Conservation (phyloP, 2,888 invertebrate species). For the Pyrochroa serraticornis region DNA sequence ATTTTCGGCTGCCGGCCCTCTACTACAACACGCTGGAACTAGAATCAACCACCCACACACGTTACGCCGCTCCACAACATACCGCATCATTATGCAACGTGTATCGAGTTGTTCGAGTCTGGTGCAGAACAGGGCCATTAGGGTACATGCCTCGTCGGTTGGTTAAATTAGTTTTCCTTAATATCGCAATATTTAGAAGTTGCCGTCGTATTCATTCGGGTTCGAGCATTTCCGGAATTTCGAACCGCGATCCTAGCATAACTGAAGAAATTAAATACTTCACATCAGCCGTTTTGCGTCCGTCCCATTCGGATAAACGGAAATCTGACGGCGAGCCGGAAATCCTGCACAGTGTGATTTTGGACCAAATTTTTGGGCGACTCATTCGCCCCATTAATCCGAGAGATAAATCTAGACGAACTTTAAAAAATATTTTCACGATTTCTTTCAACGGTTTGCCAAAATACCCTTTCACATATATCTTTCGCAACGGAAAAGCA, state of each 20-base stretch:
- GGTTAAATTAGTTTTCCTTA: slow-evolving; percentile 26
- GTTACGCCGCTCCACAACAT: too few species aligned
- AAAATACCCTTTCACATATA: too few species aligned
- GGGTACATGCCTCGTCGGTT: slow-evolving; percentile 17
- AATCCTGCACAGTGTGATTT: too few species aligned
- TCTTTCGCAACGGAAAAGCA: too few species aligned
- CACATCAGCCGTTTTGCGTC: not conserved
- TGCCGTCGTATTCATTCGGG: slow-evolving; percentile 13
- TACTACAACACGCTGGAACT: slow-evolving; percentile 5
- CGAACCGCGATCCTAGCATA: slow-evolving; percentile 8
- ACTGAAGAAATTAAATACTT: slow-evolving; percentile 21
- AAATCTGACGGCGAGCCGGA: too few species aligned
- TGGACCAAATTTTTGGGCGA: too few species aligned
- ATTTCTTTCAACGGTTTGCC: too few species aligned
- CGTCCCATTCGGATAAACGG: too few species aligned
- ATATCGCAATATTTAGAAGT: slow-evolving; percentile 8
- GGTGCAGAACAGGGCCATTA: slow-evolving; percentile 8
- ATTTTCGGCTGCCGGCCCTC: slow-evolving; percentile 13
- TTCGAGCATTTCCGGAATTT: slow-evolving; percentile 16
- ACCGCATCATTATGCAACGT: slow-evolving; percentile 2
- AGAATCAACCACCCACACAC: slow-evolving; percentile 11
- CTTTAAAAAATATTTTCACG: too few species aligned
- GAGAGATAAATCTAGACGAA: too few species aligned
- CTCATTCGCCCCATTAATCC: too few species aligned
- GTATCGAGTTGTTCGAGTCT: slow-evolving; percentile 15